Conservation (phyloP, 2,888 invertebrate genomes). For the Drosophila bunnanda region DNA sequence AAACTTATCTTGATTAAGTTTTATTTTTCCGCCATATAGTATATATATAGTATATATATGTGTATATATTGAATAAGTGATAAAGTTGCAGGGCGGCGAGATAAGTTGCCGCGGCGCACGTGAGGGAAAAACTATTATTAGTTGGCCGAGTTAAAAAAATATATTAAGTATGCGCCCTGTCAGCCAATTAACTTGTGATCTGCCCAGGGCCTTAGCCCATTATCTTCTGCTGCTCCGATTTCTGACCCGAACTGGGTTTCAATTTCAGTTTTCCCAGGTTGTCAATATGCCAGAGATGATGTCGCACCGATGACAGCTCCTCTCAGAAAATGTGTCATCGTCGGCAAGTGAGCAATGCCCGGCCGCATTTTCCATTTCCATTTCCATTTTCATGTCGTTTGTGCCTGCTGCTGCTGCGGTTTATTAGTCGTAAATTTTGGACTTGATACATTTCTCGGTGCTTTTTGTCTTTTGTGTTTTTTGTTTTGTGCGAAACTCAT, state of each 20-base stretch:
- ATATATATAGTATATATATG: background rate
- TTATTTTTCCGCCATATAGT: slow-evolving; percentile 23
- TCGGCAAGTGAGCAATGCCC: slow-evolving; percentile 20
- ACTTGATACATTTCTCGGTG: slow-evolving; percentile 23
- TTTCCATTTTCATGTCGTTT: slow-evolving; percentile 37
- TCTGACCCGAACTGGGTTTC: background rate
- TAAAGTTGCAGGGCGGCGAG: slow-evolving; percentile 30
- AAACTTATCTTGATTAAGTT: slow-evolving; percentile 41
- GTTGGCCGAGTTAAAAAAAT: slow-evolving; percentile 47
- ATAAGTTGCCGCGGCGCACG: slow-evolving; percentile 55
- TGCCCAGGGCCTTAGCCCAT: slow-evolving; percentile 14
- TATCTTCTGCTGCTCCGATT: background rate
- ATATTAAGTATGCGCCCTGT: slow-evolving; percentile 58
- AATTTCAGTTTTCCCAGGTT: slow-evolving; percentile 13
- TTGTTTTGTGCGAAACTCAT: slow-evolving; percentile 33
- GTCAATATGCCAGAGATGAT: slow-evolving; percentile 35
- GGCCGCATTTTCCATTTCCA: slow-evolving; percentile 39
- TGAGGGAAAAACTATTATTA: slow-evolving; percentile 59
- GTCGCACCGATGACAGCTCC: slow-evolving; percentile 27
- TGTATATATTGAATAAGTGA: slow-evolving; percentile 26
- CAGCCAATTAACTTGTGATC: slow-evolving; percentile 65
- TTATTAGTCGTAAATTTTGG: slow-evolving; percentile 48
- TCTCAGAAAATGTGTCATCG: slow-evolving; percentile 36
- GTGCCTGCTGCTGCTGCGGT: slow-evolving; percentile 21
- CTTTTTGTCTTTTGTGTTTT: slow-evolving; percentile 7